A percentile compares a stretch with the other conserved stretches of the same genome.
These are phyloP conservation scores for Xylota sylvarum DNA, from an alignment of 2,888 invertebrate species.

Conservation along the genomic window DNA sequence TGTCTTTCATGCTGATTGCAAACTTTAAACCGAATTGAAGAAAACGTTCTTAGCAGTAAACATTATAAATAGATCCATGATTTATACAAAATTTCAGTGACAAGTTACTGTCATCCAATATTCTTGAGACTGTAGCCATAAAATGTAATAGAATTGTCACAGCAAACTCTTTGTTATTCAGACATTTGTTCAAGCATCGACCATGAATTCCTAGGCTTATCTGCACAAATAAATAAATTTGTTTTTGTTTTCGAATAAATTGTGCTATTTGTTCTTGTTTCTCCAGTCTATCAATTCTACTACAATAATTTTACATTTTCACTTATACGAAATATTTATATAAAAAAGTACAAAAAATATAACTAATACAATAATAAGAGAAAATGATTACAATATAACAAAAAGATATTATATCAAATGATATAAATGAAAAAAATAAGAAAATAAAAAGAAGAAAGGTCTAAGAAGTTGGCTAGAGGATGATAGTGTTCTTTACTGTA, in stretches of 20 bases:
- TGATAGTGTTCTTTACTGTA: slow-evolving; percentile 57
- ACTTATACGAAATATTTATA: slow-evolving; percentile 61
- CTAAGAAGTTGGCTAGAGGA: slow-evolving; percentile 51
- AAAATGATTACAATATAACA: slow-evolving; percentile 71
- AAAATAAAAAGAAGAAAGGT: slow-evolving; percentile 13
- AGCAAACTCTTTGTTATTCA: too few species aligned
- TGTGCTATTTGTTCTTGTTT: slow-evolving; percentile 73
- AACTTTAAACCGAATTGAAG: too few species aligned
- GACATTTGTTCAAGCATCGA: too few species aligned
- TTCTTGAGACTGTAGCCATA: too few species aligned
- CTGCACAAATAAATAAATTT: neutral
- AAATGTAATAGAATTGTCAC: too few species aligned
- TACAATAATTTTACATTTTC: slow-evolving; percentile 34
- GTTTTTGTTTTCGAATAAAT: slow-evolving; percentile 43
- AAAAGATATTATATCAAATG: slow-evolving; percentile 31
- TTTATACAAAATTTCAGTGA: too few species aligned
- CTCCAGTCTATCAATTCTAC: slow-evolving; percentile 72
- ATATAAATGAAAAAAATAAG: slow-evolving; percentile 29
- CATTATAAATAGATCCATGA: too few species aligned
- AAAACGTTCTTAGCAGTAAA: too few species aligned
- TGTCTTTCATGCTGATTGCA: too few species aligned
- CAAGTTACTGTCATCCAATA: too few species aligned
- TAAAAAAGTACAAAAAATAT: slow-evolving; percentile 68
- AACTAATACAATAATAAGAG: slow-evolving; percentile 59
- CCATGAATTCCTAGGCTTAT: too few species aligned